These are phyloP conservation scores for Philopedon plagiatum DNA, from an alignment of 2,888 invertebrate species.

Conservation along the genomic window DNA sequence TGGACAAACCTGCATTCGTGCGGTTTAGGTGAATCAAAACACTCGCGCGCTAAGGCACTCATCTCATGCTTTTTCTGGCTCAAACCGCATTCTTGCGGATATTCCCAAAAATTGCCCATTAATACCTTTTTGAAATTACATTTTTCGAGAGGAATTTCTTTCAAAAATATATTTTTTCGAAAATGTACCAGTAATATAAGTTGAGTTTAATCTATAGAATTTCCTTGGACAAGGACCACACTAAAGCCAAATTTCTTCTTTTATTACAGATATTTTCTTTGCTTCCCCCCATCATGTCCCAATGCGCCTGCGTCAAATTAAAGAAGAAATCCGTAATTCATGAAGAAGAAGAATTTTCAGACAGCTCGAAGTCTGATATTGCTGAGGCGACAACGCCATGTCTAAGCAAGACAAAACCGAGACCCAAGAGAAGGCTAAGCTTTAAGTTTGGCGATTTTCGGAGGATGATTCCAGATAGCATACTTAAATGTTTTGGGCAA, in stretches of 20 bases:
- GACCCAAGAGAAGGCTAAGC: conserved; percentile 38
- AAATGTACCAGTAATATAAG: no score
- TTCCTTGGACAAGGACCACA: not conserved
- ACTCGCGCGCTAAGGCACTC: no score
- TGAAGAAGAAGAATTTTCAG: conserved; percentile 66
- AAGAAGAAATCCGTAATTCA: conserved; percentile 64
- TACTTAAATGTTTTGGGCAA: conserved; percentile 79
- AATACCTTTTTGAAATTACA: no score
- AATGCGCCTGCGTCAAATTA: conserved; percentile 56
- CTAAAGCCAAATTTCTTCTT: not conserved
- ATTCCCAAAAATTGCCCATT: no score
- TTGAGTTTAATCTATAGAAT: no score
- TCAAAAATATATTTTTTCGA: no score
- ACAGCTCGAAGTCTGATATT: conserved; percentile 69
- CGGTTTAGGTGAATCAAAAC: no score
- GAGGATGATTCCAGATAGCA: conserved; percentile 72
- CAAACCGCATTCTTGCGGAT: no score
- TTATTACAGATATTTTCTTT: not conserved
- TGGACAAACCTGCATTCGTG: no score
- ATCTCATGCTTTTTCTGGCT: no score
- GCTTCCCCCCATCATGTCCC: conserved; percentile 29
- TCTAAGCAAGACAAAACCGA: conserved; percentile 65
- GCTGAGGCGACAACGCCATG: conserved; percentile 68
- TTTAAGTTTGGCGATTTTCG: conserved; percentile 55
- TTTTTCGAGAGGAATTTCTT: no score